Conservation (phyloP, 2,888 invertebrate genomes). For the Microdon myrmicae region DNA sequence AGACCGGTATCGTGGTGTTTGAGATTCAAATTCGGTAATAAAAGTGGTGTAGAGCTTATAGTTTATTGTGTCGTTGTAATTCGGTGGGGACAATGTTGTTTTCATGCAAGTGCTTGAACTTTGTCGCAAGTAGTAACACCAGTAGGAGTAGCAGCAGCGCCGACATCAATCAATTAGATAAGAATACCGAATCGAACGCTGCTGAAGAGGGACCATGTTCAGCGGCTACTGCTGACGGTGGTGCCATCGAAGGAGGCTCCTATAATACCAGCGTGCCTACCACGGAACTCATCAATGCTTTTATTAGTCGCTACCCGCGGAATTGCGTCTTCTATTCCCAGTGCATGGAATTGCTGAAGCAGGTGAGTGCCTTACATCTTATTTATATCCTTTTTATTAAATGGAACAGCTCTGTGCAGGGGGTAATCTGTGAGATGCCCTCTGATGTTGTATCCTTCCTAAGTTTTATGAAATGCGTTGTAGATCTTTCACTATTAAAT, state of each 20-base stretch:
- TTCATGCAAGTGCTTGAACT: conserved; percentile 82
- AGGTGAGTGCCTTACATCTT: conserved; percentile 56
- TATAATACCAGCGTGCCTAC: conserved; percentile 42
- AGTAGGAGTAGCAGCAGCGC: conserved; percentile 34
- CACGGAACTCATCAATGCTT: conserved; percentile 54
- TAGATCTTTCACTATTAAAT: too few species aligned
- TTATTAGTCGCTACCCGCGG: conserved; percentile 56
- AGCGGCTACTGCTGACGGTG: conserved; percentile 2
- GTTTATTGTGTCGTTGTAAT: too few species aligned
- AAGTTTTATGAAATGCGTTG: too few species aligned
- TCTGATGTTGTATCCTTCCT: too few species aligned
- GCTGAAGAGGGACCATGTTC: background rate
- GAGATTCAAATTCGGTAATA: too few species aligned
- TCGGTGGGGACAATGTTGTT: conserved; percentile 58
- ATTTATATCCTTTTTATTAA: background rate
- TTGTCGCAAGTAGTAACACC: conserved; percentile 57
- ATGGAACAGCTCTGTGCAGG: background rate
- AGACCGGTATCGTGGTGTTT: too few species aligned
- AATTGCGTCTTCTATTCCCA: conserved; percentile 58
- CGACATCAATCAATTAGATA: conserved; percentile 32
- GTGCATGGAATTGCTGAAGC: conserved; percentile 61
- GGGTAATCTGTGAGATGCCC: too few species aligned
- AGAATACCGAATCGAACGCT: conserved; percentile 35
- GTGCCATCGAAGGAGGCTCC: conserved; percentile 12
- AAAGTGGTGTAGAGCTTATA: too few species aligned